Evolutionary conservation across 2,113 vertebrate genomes (phyloP), one percentile per base, ranked within the genome.

Genomic region (Pao palembangensis): DNA sequence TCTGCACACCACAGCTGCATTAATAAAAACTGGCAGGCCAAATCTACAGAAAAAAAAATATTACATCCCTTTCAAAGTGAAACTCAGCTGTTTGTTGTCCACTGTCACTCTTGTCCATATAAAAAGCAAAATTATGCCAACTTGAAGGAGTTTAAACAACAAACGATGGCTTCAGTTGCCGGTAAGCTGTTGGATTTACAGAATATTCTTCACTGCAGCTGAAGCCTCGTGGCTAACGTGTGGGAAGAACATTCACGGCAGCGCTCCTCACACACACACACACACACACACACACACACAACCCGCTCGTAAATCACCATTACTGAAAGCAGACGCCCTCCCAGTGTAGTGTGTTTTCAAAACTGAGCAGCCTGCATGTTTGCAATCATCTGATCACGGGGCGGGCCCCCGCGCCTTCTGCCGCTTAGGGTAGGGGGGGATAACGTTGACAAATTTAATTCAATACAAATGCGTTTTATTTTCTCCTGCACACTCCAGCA

Each of bases 381-480:
- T 67, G 69, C 72, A 81, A 80, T 81, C 75, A 76, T 71, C 69
- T 70, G 58, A 61, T 82, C 69, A 62, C 75, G 79, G 68, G 59
- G 34, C 47, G 10, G 19, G 5, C 18, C 21, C 21, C 11, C 14
- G 19, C 42, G 50, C 28, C 53, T 34, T 43, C 12, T 11, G 3
- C 54, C 66, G 73, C 67, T 49, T 20, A 52, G 44, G 66, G 34
- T 2, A 8, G 34, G 4, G 10, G 10, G 34, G 10, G 31, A 5
- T 67, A 67, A 72, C 55, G 19, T 3, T n/a, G 18, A 63, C 71
- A n/a, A n/a, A n/a, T n/a, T n/a, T n/a, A n/a, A n/a, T n/a, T n/a
- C n/a, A n/a, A n/a, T n/a, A n/a, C n/a, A 71, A 58, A 28, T 71
- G 59, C 38, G 23, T 55, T 76, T 71, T 47, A 17, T 47, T 4